These are phyloP conservation scores for Staurois parvus DNA, from an alignment of 2,797 vertebrate species.

Conservation along the genomic window DNA sequence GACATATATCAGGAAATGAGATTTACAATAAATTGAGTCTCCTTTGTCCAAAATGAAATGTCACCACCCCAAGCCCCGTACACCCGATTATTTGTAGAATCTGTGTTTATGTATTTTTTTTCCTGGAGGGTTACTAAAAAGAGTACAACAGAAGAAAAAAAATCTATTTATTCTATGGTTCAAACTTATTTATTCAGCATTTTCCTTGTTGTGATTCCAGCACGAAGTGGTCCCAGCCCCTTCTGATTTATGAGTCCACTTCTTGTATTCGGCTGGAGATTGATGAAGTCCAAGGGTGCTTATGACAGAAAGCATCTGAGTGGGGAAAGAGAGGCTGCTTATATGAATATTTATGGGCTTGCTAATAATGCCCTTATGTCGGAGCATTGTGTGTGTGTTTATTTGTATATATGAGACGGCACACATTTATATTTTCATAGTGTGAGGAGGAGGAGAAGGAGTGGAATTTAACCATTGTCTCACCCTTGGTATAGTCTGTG, in stretches of 20 bases:
- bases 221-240: slow-evolving; percentile 1
- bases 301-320: slow-evolving; percentile 62
- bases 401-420: slow-evolving; percentile 38
- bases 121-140: slow-evolving; percentile 67
- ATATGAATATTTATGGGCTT: slow-evolving; percentile 61
- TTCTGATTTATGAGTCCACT: slow-evolving; percentile 68
- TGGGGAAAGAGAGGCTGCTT: slow-evolving; percentile 55
- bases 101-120: slow-evolving; percentile 66
- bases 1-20: slow-evolving; percentile 8
- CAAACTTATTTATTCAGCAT: slow-evolving; percentile 72
- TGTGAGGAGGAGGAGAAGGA: slow-evolving; percentile 45
- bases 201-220: slow-evolving; percentile 69
- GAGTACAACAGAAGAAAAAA: slow-evolving; percentile 35
- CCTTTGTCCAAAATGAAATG: slow-evolving; percentile 15
- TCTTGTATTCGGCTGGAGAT: slow-evolving; percentile 59
- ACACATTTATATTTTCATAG: slow-evolving; percentile 48
- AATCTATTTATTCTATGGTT: slow-evolving; percentile 72
- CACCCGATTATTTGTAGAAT: slow-evolving; percentile 66
- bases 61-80: neutral
- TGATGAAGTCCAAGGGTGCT: slow-evolving; percentile 57
- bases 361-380: slow-evolving; percentile 63
- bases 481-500: slow-evolving; percentile 38
- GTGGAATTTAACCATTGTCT: slow-evolving; percentile 46
- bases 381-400: slow-evolving; percentile 48
- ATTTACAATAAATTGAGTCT: neutral